Conservation (phyloP, 1,140 invertebrate genomes). For the Octopus sinensis region DNA sequence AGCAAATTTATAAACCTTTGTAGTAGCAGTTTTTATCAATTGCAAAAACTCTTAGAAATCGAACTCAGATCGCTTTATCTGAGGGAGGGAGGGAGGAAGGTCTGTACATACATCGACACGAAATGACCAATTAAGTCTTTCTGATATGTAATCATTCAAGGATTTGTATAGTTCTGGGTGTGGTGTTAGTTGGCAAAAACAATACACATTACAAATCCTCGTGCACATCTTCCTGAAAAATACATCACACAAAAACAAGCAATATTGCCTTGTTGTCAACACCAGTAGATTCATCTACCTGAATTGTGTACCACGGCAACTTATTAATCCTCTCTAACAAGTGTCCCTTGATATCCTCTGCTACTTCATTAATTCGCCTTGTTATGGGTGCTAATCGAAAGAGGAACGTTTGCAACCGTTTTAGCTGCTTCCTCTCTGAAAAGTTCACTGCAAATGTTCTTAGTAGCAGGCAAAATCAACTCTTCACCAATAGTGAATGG, state of each 20-base stretch:
- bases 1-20: too few relatives aligned
- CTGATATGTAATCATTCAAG: not conserved
- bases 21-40: too few relatives aligned
- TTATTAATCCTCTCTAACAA: not conserved
- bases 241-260: not conserved
- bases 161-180: slow-evolving; percentile 8
- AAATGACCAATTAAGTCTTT: not conserved
- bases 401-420: slow-evolving; percentile 1
- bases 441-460: slow-evolving; percentile 1
- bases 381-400: not conserved
- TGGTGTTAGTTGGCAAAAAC: slow-evolving; percentile 5
- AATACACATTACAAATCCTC: not conserved
- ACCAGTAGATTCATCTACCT: slow-evolving; percentile 8
- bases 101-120: not conserved
- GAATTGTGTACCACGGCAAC: slow-evolving; percentile 6
- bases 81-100: too few relatives aligned
- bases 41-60: too few relatives aligned
- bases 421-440: slow-evolving; percentile 4
- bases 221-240: not conserved
- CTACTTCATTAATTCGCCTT: not conserved
- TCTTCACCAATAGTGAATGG: slow-evolving; percentile 10
- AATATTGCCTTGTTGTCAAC: slow-evolving; percentile 4
- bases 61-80: too few relatives aligned
- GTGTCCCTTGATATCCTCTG: not conserved
- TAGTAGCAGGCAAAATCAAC: slow-evolving; percentile 5